Conservation (phyloP, 2,888 invertebrate species). For the Clanis bilineata region DNA sequence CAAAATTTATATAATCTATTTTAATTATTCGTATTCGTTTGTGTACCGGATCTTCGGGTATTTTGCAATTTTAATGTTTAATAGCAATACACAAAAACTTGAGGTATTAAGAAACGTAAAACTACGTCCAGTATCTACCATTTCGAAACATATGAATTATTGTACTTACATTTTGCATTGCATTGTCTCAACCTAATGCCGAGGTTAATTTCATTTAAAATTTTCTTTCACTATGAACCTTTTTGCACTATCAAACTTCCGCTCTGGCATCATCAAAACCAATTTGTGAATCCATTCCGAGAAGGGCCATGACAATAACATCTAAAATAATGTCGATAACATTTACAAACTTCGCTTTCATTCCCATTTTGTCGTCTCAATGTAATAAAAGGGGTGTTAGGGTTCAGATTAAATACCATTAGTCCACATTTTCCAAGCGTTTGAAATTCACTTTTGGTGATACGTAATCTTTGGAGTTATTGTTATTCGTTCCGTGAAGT, state of each 20-base stretch:
- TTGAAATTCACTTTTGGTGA: constrained; percentile 9
- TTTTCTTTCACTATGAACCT: too few species aligned
- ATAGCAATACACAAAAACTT: too few species aligned
- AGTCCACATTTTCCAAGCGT: constrained; percentile 29
- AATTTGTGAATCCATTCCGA: constrained; percentile 37
- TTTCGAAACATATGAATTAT: too few species aligned
- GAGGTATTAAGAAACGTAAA: too few species aligned
- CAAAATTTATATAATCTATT: neutral
- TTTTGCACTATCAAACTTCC: neutral
- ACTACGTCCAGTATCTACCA: too few species aligned
- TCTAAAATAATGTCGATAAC: constrained; percentile 50
- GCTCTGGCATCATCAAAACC: constrained; percentile 25
- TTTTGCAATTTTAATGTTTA: too few species aligned
- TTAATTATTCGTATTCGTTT: neutral
- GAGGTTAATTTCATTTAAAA: too few species aligned
- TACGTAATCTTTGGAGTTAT: constrained; percentile 21
- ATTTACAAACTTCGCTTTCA: constrained; percentile 36
- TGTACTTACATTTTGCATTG: too few species aligned
- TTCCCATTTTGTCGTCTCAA: constrained; percentile 41
- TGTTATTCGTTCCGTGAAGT: constrained; percentile 26
- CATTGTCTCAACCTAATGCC: too few species aligned
- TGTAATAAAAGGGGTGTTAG: constrained; percentile 41
- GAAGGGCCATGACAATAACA: constrained; percentile 42
- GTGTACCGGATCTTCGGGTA: neutral
- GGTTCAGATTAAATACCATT: constrained; percentile 35